phyloP scores from a whole-genome alignment of 2,797 vertebrate genomes.

The Phylloscopus collybita region DNA sequence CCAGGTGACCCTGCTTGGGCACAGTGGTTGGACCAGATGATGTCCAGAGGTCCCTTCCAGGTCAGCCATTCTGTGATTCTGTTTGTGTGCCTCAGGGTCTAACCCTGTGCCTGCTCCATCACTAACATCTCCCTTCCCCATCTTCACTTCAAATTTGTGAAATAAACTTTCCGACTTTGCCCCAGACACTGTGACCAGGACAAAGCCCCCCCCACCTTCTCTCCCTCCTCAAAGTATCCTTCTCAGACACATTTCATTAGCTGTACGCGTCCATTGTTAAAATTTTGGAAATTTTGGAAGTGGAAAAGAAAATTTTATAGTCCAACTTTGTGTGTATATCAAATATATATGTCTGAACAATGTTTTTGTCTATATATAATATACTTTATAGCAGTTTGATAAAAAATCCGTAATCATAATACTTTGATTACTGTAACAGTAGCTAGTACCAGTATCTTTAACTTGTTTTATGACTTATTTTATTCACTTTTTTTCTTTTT shows the following conservation, averaged over 20 bases:
- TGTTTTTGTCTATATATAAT: not conserved
- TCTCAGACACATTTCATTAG: not conserved
- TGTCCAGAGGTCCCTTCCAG: not conserved
- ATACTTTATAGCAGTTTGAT: not conserved
- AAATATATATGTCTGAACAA: not conserved
- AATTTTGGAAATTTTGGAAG: not conserved
- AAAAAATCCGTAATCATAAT: not conserved
- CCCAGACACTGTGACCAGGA: not conserved
- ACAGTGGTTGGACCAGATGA: not conserved
- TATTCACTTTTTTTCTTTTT: not conserved
- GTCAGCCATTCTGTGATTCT: not conserved
- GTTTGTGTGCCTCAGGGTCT: not conserved
- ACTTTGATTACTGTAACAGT: not conserved
- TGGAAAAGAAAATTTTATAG: not conserved
- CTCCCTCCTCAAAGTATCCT: fast-evolving
- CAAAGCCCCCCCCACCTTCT: fast-evolving
- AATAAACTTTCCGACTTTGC: not conserved
- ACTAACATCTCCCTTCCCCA: not conserved
- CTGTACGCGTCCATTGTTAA: not conserved
- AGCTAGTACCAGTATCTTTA: not conserved
- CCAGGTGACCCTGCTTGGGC: not conserved
- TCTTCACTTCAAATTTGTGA: not conserved
- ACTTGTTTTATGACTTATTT: not conserved
- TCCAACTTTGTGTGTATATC: fast-evolving
- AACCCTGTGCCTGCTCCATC: not conserved